Conservation (phyloP, 1,140 invertebrate genomes). For the Aphis gossypii region DNA sequence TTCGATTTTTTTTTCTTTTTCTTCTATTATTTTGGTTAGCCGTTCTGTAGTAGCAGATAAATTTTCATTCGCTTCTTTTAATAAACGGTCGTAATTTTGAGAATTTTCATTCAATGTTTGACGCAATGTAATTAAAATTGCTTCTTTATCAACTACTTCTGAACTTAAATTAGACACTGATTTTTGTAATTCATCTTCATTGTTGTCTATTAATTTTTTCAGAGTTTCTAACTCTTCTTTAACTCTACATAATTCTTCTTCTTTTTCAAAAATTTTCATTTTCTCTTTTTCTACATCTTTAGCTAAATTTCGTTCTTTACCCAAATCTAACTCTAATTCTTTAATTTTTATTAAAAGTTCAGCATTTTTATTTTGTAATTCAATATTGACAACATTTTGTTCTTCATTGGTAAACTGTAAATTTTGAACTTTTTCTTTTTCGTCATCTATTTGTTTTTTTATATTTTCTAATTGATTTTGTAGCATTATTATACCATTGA, state of each 20-base stretch:
- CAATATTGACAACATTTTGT: conserved; percentile 47
- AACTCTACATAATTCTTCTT: conserved; percentile 48
- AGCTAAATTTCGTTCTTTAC: conserved; percentile 43
- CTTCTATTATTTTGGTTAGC: conserved; percentile 48
- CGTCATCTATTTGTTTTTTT: conserved; percentile 47
- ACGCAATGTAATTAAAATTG: conserved; percentile 37
- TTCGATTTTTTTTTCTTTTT: conserved; percentile 53
- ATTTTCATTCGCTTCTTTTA: conserved; percentile 49
- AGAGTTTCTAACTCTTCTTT: conserved; percentile 51
- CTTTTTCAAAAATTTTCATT: conserved; percentile 57
- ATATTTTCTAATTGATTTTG: conserved; percentile 24
- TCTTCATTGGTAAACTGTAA: conserved; percentile 46
- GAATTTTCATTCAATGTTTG: conserved; percentile 39
- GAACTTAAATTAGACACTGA: conserved; percentile 51
- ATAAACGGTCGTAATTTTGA: conserved; percentile 47
- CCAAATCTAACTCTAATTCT: conserved; percentile 30
- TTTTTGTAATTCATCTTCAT: conserved; percentile 53
- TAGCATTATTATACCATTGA: neutral
- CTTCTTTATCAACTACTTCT: conserved; percentile 48
- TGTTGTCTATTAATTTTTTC: conserved; percentile 49
- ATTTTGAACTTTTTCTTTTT: conserved; percentile 56
- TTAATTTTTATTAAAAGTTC: conserved; percentile 53
- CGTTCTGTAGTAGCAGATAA: conserved; percentile 38
- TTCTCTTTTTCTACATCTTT: conserved; percentile 53
- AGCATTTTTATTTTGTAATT: conserved; percentile 46